phyloP scores from a whole-genome alignment of 2,888 invertebrate species.

The Cheilosia scutellata region DNA sequence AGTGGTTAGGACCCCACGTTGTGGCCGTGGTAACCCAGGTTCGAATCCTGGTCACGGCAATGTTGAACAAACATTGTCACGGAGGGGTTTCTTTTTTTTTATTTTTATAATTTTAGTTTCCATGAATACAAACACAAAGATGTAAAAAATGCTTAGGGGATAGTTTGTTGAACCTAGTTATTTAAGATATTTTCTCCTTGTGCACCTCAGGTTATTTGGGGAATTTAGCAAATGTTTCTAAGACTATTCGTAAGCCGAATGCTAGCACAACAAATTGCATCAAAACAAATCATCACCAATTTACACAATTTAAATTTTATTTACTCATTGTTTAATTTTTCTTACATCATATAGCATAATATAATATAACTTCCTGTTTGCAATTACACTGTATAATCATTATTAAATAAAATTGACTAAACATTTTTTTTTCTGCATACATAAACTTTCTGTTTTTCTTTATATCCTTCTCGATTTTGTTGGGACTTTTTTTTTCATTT shows the following conservation, averaged over 20 bases:
- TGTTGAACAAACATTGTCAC: constrained; percentile 76
- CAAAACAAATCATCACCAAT: constrained; percentile 5
- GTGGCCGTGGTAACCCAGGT: constrained; percentile 82
- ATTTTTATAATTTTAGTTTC: not conserved
- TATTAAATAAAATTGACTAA: constrained; percentile 73
- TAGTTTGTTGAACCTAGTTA: no score
- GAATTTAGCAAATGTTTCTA: no score
- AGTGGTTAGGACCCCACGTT: constrained; percentile 83
- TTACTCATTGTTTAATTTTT: constrained; percentile 46
- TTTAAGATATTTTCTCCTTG: no score
- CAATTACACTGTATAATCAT: constrained; percentile 65
- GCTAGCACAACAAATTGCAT: not conserved
- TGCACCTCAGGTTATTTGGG: not conserved
- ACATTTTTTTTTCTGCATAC: constrained; percentile 38
- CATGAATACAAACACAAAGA: no score
- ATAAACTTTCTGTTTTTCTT: not conserved
- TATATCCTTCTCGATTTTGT: constrained; percentile 9
- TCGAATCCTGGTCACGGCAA: constrained; percentile 83
- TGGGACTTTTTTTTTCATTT: constrained; percentile 42
- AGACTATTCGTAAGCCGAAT: not conserved
- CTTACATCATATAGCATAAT: constrained; percentile 61
- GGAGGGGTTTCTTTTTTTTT: constrained; percentile 42
- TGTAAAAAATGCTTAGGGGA: no score
- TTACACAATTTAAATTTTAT: constrained; percentile 60
- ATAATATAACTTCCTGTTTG: constrained; percentile 58